Conservation (phyloP, 2,888 invertebrate genomes). For the Coelinius sp. region DNA sequence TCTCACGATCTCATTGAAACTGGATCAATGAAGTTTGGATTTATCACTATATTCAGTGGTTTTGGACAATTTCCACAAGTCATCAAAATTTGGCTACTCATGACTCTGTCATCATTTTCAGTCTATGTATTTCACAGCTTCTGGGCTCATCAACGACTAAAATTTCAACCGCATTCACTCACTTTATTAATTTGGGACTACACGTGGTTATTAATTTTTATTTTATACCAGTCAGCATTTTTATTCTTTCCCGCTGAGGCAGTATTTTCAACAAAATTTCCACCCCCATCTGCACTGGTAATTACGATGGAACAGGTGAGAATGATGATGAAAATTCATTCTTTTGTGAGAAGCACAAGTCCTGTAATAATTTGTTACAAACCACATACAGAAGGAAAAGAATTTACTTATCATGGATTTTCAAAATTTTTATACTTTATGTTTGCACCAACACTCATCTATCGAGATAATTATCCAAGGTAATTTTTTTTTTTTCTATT, state of each 20-base stretch:
- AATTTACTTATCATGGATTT: conserved; percentile 74
- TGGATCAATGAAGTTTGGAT: conserved; percentile 75
- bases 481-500: too few species aligned
- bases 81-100: conserved; percentile 73
- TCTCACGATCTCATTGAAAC: conserved; percentile 81
- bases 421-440: conserved; percentile 86
- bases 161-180: conserved; percentile 55
- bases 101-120: conserved; percentile 70
- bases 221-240: conserved; percentile 67
- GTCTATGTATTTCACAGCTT: conserved; percentile 70
- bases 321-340: conserved; percentile 89
- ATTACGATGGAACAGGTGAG: conserved; percentile 79
- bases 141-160: conserved; percentile 71
- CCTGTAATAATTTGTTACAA: conserved; percentile 75
- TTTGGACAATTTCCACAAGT: conserved; percentile 76
- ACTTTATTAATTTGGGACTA: conserved; percentile 67
- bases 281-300: conserved; percentile 74
- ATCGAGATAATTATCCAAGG: conserved; percentile 89
- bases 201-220: conserved; percentile 62
- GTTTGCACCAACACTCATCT: conserved; percentile 90
- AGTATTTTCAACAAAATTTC: conserved; percentile 71
- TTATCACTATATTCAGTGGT: conserved; percentile 74
- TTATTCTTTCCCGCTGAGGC: conserved; percentile 69
- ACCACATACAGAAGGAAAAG: conserved; percentile 63
- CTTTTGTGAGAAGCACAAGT: conserved; percentile 82